Percentiles rank a stretch among this genome's conserved stretches.
Conservation (phyloP, 2,888 invertebrate species). For the Xanthia icteritia region DNA sequence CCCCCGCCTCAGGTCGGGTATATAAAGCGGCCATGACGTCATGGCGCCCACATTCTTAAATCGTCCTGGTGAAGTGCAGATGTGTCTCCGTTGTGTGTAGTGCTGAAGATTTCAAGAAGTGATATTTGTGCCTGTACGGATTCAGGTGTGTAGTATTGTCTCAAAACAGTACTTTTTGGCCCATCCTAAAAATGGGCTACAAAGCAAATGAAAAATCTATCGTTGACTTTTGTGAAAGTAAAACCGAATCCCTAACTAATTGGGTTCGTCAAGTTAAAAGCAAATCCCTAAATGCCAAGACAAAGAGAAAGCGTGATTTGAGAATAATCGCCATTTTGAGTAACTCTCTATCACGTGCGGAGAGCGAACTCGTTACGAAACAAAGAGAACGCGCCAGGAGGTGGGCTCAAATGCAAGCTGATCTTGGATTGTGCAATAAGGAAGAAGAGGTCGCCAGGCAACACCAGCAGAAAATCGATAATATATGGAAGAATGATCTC, state of each 20-base stretch:
- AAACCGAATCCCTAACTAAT: constrained; percentile 90
- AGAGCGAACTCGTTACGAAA: constrained; percentile 91
- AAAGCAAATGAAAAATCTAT: constrained; percentile 85
- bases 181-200: constrained; percentile 84
- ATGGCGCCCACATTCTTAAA: constrained; percentile 77
- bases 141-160: constrained; percentile 88
- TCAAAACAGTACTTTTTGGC: constrained; percentile 81
- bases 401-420: constrained; percentile 91
- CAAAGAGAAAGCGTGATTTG: constrained; percentile 91
- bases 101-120: constrained; percentile 79
- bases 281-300: constrained; percentile 91
- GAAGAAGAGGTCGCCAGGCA: constrained; percentile 86
- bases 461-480: constrained; percentile 86
- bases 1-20: constrained; percentile 73
- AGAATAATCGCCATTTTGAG: constrained; percentile 92
- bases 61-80: constrained; percentile 77
- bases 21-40: constrained; percentile 83
- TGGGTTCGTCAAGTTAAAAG: constrained; percentile 92
- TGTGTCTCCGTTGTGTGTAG: constrained; percentile 81
- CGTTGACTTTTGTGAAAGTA: constrained; percentile 89
- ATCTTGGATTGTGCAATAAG: constrained; percentile 85
- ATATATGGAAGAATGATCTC: constrained; percentile 91
- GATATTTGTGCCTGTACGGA: constrained; percentile 84
- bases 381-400: constrained; percentile 91
- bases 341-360: constrained; percentile 90